Evolutionary conservation across 2,888 invertebrate species (phyloP), one percentile per base, ranked within the genome.

Genomic region (Neoitamus cyanurus): DNA sequence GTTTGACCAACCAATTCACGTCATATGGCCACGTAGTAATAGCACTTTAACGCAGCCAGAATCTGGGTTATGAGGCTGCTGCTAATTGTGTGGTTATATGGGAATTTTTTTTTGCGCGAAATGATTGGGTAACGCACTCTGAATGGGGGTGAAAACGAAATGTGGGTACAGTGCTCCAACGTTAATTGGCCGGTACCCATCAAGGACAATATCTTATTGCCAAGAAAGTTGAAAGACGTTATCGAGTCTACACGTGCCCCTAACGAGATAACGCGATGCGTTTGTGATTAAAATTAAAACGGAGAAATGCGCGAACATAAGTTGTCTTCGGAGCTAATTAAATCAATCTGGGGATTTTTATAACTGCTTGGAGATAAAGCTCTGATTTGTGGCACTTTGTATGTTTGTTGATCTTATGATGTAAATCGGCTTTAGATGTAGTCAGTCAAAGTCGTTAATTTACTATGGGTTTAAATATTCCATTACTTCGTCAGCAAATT

Each of bases 1-100:
- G 75, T 75, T 75, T 75, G 13, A 20, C 11, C 42, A 75, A 37
- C 42, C 42, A 75, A 75, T 75, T 75, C 25, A n/a, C 75, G 42
- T 37, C 25, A 75, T 73, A 75, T 6, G 58, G 25, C 20, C 75
- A 42, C 42, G 75, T 75, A 75, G 75, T 37, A 75, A 46, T 75
- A 75, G 42, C 75, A 15, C n/a, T 46, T 13, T 42, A 75, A 75
- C 58, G 9, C 9, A 58, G n/a, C 6, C 42, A 42, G 25, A 75
- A 37, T 42, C 58, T 42, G 42, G 75, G 75, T 37, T 25, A 34
- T 11, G 75, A 75, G 73, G 36, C 20, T 20, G 37, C 11, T 28
- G 75, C 75, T 75, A 75, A 75, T 46, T 37, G 4, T 75, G 9
- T 20, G n/a, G 28, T 20, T 75, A 75, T 42, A 75, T 42, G 42